Evolutionary conservation across 2,888 invertebrate species (phyloP).

Genomic region (Dasysyrphus albostriatus): DNA sequence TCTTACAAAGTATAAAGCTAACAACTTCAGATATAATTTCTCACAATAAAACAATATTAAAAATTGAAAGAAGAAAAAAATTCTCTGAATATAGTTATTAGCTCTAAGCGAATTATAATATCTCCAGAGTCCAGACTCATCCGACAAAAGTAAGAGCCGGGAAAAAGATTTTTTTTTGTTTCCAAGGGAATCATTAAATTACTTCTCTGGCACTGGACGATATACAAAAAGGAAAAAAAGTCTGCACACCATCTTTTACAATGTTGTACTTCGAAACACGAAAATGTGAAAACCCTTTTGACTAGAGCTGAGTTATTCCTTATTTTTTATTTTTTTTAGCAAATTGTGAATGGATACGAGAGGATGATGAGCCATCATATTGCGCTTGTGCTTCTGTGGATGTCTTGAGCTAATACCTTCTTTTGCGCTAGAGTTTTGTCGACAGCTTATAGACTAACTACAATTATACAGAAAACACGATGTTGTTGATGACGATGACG

Average conservation of each 20-base stretch:
- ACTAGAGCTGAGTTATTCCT: constrained; percentile 25
- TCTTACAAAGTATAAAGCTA: constrained; percentile 14
- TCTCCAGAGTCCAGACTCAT: not conserved
- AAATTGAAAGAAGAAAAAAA: not conserved
- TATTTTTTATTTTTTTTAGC: not conserved
- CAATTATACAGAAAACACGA: constrained; percentile 6
- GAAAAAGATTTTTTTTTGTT: constrained; percentile 16
- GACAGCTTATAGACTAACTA: constrained; percentile 20
- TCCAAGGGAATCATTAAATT: constrained; percentile 61
- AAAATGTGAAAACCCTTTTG: constrained; percentile 47
- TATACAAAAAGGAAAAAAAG: not conserved
- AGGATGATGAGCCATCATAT: constrained; percentile 18
- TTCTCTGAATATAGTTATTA: constrained; percentile 56
- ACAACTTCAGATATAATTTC: constrained; percentile 35
- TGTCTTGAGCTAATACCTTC: constrained; percentile 8
- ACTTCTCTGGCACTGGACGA: constrained; percentile 32
- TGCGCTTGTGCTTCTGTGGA: constrained; percentile 33
- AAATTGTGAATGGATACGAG: not conserved
- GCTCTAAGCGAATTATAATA: constrained; percentile 39
- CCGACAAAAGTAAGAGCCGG: not conserved
- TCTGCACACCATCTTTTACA: not conserved
- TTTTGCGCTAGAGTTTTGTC: constrained; percentile 48
- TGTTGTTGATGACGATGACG: constrained; percentile 6
- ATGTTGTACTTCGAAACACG: constrained; percentile 14
- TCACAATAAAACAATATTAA: constrained; percentile 30